Conservation (phyloP, 2,888 invertebrate genomes). For the Penaeus monodon region DNA sequence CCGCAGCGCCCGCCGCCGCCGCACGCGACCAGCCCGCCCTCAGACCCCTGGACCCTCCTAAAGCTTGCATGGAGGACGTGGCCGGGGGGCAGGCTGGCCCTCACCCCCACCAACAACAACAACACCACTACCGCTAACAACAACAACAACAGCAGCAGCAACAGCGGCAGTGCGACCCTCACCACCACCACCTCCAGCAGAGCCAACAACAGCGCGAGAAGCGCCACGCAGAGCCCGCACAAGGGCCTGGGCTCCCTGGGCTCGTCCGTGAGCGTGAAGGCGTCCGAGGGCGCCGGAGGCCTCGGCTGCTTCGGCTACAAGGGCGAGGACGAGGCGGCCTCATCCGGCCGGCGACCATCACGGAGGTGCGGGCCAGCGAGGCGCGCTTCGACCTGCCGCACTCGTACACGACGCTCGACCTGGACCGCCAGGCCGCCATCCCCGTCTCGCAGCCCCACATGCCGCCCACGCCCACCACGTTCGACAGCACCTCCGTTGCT, state of each 20-base stretch:
- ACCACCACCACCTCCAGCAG: slow-evolving; percentile 34
- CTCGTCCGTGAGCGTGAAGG: slow-evolving; percentile 39
- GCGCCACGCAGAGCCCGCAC: slow-evolving; percentile 32
- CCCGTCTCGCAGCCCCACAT: slow-evolving; percentile 61
- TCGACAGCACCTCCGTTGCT: slow-evolving; percentile 39
- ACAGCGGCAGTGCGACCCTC: slow-evolving; percentile 24
- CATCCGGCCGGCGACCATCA: slow-evolving; percentile 55
- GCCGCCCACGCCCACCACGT: slow-evolving; percentile 55
- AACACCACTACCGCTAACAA: slow-evolving; percentile 52
- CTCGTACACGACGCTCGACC: slow-evolving; percentile 61
- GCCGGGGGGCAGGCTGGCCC: slow-evolving; percentile 47
- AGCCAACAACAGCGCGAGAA: slow-evolving; percentile 30
- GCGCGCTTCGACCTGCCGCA: slow-evolving; percentile 57
- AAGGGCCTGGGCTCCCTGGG: slow-evolving; percentile 40
- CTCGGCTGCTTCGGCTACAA: slow-evolving; percentile 59
- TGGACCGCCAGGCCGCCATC: slow-evolving; percentile 62
- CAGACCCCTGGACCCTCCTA: slow-evolving; percentile 39
- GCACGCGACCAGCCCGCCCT: slow-evolving; percentile 34
- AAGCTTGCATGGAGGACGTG: slow-evolving; percentile 57
- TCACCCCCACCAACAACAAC: slow-evolving; percentile 57
- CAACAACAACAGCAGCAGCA: slow-evolving; percentile 46
- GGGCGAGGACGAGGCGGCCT: slow-evolving; percentile 58
- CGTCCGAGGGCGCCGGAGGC: slow-evolving; percentile 47
- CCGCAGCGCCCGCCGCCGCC: slow-evolving; percentile 47
- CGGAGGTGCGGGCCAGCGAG: slow-evolving; percentile 60